Conservation (phyloP, 2,113 vertebrate species). For the Zosterops pallidus region DNA sequence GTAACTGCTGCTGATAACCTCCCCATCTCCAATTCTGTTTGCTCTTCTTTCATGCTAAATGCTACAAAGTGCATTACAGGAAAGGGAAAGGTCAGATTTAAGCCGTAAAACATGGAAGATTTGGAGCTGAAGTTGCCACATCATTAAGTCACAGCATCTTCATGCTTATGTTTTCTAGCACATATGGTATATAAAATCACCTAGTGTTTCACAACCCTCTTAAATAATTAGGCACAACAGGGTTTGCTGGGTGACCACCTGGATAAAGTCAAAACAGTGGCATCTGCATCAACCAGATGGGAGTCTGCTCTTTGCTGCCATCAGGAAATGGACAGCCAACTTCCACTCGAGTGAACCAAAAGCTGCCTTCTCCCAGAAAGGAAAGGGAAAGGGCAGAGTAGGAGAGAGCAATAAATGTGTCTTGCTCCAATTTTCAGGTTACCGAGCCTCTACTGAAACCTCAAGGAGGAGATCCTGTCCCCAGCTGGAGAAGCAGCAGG, state of each 20-base stretch:
- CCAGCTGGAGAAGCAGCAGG: not conserved
- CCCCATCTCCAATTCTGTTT: slow-evolving; percentile 4
- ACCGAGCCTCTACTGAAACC: not conserved
- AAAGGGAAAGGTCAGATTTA: slow-evolving; percentile 43
- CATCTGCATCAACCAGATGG: slow-evolving; percentile 68
- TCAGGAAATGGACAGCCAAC: slow-evolving; percentile 51
- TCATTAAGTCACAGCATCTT: slow-evolving; percentile 52
- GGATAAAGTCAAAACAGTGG: slow-evolving; percentile 68
- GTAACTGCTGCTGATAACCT: slow-evolving; percentile 24
- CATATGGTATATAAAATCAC: slow-evolving; percentile 72
- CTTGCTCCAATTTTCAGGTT: not conserved
- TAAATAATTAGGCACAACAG: slow-evolving; percentile 72
- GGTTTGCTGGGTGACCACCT: slow-evolving; percentile 69
- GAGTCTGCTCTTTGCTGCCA: slow-evolving; percentile 33
- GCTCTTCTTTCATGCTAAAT: slow-evolving; percentile 36
- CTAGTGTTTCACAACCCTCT: slow-evolving; percentile 69
- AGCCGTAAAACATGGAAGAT: not conserved
- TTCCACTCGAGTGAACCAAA: slow-evolving; percentile 45
- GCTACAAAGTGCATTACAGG: not conserved
- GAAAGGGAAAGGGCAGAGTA: not conserved
- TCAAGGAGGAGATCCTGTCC: not conserved
- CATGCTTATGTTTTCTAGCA: slow-evolving; percentile 59
- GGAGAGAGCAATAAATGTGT: not conserved
- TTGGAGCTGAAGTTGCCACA: slow-evolving; percentile 20
- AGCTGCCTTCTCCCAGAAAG: not conserved